These are phyloP conservation scores for Drosophila arizonae DNA, from an alignment of 1,140 invertebrate genomes.

Conservation along the genomic window DNA sequence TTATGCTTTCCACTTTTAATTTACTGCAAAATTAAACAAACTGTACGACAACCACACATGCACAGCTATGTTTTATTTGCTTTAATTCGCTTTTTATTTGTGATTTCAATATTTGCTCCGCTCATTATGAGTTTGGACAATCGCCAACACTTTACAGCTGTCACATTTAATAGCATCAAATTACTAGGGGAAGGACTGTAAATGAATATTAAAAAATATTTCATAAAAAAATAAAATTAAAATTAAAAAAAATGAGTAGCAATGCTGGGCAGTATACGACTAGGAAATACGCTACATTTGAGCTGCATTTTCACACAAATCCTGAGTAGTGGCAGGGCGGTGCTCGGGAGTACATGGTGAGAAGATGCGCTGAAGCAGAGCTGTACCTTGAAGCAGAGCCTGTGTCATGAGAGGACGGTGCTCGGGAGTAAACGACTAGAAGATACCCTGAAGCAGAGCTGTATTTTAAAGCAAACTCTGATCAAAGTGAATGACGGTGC, in stretches of 20 bases:
- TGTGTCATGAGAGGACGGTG: too few species aligned
- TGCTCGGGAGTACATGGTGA: too few species aligned
- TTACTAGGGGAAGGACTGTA: background rate
- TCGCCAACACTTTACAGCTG: conserved; percentile 20
- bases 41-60: background rate
- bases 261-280: background rate
- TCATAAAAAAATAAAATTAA: background rate
- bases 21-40: background rate
- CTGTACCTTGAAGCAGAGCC: too few species aligned
- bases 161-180: conserved; percentile 17
- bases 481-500: too few species aligned
- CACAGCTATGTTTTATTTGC: background rate
- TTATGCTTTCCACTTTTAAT: background rate
- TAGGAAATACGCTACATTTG: background rate
- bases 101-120: background rate
- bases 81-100: background rate
- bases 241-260: background rate
- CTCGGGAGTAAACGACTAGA: too few species aligned
- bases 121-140: background rate
- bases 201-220: conserved; percentile 16
- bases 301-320: too few species aligned
- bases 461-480: too few species aligned
- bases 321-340: too few species aligned
- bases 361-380: too few species aligned
- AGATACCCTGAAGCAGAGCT: too few species aligned